Base-by-base conservation (phyloP, 1,140 invertebrate genomes). In the Alviniconcha marisindica region DNA sequence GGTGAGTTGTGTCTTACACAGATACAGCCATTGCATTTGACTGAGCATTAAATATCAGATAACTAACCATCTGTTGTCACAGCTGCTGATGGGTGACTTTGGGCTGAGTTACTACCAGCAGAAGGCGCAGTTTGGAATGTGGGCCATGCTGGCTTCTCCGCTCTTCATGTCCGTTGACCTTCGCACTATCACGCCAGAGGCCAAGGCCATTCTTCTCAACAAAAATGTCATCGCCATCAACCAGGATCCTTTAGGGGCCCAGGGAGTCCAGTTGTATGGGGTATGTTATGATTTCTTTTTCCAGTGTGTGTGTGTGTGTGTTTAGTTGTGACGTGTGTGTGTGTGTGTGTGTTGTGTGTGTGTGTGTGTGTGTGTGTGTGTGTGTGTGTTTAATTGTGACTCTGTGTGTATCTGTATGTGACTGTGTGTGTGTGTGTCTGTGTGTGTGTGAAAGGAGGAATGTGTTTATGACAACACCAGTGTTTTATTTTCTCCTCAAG, bases 101-200 rank as follows among this genome's bases (percentile, higher is more conserved):
- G 98, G 98, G 1, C 93, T 99, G 33, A 99, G 97, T 89, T 97
- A 97, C 91, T 97, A 99, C 88, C 98, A 99, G 93, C 96, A 97
- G 88, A 97, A 98, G 94, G 97, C 97, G 0, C 99, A 99, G 95
- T 98, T 99, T 96, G 98, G 98, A 3, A 95, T 99, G 84, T 99
- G 99, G 99, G 97, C 97, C 5, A 98, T 99, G 89, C 93, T 99
- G 87, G 98, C 98, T 0, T 97, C 98, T 5, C 99, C 99, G 2
- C 94, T 99, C 14, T 95, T 99, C 44, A 99, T 99, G 97, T 99
- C 98, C 7, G 97, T 98, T 31, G 98, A 99, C 94, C 94, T 99
- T 63, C 93, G 98, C 80, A 97, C 96, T 7, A 97, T 99, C 66
- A 94, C 96, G 54, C 96, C 97, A 0, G 96, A 97, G 89, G 98